Base-by-base conservation (phyloP, 2,888 invertebrate genomes). In the Pandemis heparana region DNA sequence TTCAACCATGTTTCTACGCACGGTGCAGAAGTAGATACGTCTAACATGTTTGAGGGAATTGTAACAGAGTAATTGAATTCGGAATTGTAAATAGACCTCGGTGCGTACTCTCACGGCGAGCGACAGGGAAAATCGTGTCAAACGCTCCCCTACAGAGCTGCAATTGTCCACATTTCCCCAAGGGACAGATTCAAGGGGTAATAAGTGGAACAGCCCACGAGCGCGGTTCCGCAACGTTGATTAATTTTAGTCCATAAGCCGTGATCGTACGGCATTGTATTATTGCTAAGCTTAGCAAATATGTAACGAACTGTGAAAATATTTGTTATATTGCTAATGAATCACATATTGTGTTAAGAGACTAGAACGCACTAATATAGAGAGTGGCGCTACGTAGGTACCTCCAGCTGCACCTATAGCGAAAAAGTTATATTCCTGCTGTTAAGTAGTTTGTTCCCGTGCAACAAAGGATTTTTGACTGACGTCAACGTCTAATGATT, bases 161-260 rank as follows among this genome's bases (percentile, higher is more conserved):
- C 68, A 59, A 72, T 68, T 72, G 72, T 67, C 72, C 68, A 68
- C 14, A 46, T 39, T 46, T 14, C 68, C 56, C 72, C 68, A 6
- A 16, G 72, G 63, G 72, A 59, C 63, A 23, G 61, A 72, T 72
- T 72, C 43, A 39, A 68, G 48, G 23, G 61, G 68, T 59, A 38
- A 53, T 39, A 67, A 67, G 66, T 62, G 67, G 72, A 72, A 66
- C 61, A 66, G 46, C 56, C 56, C 65, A 51, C 38, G 16, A 51
- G 51, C 38, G 56, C 23, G 46, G 62, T 62, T 62, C 46, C 67
- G 62, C 68, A 68, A n/a, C 56, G 62, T 68, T 72, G 72, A 72
- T 72, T 72, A 72, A 72, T 68, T 72, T 72, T 63, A 68, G 56
- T 39, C 67, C 72, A 38, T 66, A 67, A 65, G 48, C 59, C 56